Base-by-base conservation (phyloP, 2,797 vertebrate genomes). In the Cirrhinus molitorella region DNA sequence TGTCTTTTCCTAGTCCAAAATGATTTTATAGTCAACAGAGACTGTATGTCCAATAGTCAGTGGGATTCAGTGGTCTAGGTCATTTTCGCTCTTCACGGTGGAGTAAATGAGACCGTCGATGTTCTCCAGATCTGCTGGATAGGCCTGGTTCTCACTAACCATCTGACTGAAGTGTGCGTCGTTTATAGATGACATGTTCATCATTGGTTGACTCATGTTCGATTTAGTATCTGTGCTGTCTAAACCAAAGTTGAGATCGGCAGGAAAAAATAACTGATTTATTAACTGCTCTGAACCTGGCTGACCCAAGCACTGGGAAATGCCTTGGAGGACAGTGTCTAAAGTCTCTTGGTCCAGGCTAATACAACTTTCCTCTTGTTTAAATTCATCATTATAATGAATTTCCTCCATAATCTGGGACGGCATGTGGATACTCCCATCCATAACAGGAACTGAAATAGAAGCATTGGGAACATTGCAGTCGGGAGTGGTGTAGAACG, bases 141-240 rank as follows among this genome's bases (percentile, higher is more conserved):
- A 47, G 57, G 86, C 73, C 59, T 94, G 93, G 83, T 6, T 93
- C 87, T 93, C 94, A 1, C 87, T 93, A 80, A 94, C 89, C 0
- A 95, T 91, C 90, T 89, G 92, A 89, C 87, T 94, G 85, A 95
- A 94, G 82, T 93, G 92, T 37, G 90, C 11, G 79, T 96, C 95
- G 10, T 82, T 92, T 79, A 90, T 93, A 47, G 91, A 89, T 17
- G 91, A 53, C 75, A 94, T 88, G 90, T 95, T 92, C 86, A 88
- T 90, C 2, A 28, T 3, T 73, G 88, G 85, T 0, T 70, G 3
- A 40, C 37, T 37, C 31, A 77, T 73, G 85, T 90, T 92, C 28
- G 88, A 85, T 89, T 91, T 93, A 57, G 71, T 40, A 5, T 95
- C 92, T 85, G 88, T 21, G 85, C 59, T 86, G 28, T 80, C 67